Base-by-base conservation (phyloP, 2,797 vertebrate species). In the Sebastes cheni region DNA sequence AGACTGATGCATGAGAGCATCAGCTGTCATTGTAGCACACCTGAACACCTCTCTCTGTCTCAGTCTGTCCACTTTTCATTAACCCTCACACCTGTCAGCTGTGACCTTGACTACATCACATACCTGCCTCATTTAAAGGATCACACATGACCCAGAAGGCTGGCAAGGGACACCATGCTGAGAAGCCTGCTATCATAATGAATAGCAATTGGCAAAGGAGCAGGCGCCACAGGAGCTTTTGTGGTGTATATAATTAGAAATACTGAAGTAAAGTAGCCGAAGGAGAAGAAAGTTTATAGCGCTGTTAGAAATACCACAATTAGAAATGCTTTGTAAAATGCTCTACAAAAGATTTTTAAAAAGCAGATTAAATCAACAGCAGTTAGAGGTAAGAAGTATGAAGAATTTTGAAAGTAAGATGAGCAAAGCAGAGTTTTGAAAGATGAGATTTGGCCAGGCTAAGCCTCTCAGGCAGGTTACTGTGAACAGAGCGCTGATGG, bases 31-130 rank as follows among this genome's bases (percentile, higher is more conserved):
- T 29, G 22, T 23, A 27, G 4, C 71, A 76, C 68, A 61, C 67
- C 46, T 75, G 56, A 78, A 22, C 68, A 60, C 50, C 39, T 65
- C 52, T 61, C 60, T 80, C 42, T 23, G 22, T 54, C 39, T 64
- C n/a, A n/a, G n/a, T n/a, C 22, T 16, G 13, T 64, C 68, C 66
- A 27, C 73, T 75, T 81, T 84, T 80, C 68, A 84, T 85, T 75
- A 75, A 81, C 73, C 62, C 58, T 74, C 59, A 72, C 86, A 83
- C 75, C 76, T 76, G 61, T 72, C 78, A 73, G 77, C 75, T 55
- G 58, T 77, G 73, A 88, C 79, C 77, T 79, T 67, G 54, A 70
- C 72, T 77, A 62, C 69, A 27, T 32, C 75, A 22, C 36, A 6
- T 46, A 20, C 30, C 29, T 4, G 42, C 72, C 76, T 70, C 72